These are phyloP conservation scores for Takifugu flavidus DNA, from an alignment of 2,113 vertebrate genomes.

Conservation along the genomic window DNA sequence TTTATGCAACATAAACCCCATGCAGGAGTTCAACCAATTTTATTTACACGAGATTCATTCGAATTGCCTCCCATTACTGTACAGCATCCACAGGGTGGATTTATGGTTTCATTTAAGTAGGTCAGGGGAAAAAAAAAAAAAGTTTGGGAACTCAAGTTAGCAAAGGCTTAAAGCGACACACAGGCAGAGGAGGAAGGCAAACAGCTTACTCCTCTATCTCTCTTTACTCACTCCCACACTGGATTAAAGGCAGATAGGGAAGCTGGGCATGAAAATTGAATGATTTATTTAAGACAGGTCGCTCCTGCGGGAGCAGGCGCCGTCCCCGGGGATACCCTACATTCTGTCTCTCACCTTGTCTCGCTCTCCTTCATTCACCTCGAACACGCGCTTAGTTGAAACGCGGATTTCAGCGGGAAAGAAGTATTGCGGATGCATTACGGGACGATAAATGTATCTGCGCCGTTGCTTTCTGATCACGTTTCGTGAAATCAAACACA, in stretches of 20 bases:
- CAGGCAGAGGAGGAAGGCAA: conserved; percentile 64
- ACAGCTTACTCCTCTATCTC: conserved; percentile 68
- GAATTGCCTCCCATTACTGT: conserved; percentile 30
- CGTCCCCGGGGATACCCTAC: conserved; percentile 60
- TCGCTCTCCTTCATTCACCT: conserved; percentile 20
- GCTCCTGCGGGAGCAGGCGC: conserved; percentile 55
- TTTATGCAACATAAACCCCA: not conserved
- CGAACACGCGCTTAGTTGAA: conserved; percentile 20
- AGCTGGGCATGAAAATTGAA: conserved; percentile 67
- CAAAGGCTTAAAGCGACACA: conserved; percentile 68
- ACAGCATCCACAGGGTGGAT: conserved; percentile 56
- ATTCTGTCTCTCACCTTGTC: conserved; percentile 42
- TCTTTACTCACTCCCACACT: conserved; percentile 64
- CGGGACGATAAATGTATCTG: too few relatives aligned
- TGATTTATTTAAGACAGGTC: conserved; percentile 74
- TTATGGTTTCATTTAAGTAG: conserved; percentile 67
- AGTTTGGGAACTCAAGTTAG: conserved; percentile 63
- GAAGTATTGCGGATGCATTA: conserved; percentile 32
- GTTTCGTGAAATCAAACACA: conserved; percentile 20
- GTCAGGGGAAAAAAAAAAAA: conserved; percentile 55
- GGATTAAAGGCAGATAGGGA: conserved; percentile 69
- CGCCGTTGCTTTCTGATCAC: not conserved
- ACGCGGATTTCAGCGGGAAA: conserved; percentile 35
- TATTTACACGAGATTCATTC: not conserved
- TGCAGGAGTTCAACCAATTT: not conserved